Evolutionary conservation across 2,888 invertebrate genomes (phyloP).

Genomic region (Melanophora roralis): DNA sequence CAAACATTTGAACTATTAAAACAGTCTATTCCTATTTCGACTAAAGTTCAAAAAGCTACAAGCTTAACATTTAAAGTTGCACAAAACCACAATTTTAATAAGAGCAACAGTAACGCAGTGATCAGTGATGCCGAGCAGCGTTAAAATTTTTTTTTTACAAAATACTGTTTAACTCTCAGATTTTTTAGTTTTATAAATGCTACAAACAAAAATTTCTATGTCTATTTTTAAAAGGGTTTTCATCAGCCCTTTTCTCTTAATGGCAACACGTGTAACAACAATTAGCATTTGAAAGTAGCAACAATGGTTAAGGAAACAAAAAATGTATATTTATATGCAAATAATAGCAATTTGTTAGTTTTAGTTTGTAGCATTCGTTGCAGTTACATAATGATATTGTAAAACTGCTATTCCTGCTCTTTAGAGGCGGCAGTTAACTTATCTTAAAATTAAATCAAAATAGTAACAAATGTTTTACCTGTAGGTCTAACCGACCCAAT

Average conservation of each 20-base stretch:
- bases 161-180: no score
- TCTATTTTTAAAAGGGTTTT: no score
- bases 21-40: conserved; percentile 1
- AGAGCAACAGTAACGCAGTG: not conserved
- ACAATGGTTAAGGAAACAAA: no score
- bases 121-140: not conserved
- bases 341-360: conserved; percentile 50
- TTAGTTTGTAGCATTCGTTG: conserved; percentile 25
- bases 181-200: no score
- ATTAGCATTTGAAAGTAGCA: no score
- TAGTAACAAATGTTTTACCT: conserved; percentile 27
- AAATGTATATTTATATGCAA: conserved; percentile 49
- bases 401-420: not conserved
- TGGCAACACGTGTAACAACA: no score
- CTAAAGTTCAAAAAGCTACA: conserved; percentile 55
- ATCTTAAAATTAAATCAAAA: conserved; percentile 58
- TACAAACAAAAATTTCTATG: no score
- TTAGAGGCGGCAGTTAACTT: conserved; percentile 27
- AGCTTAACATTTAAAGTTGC: conserved; percentile 46
- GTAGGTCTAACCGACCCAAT: not conserved
- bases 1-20: not conserved
- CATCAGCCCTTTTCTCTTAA: no score
- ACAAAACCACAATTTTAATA: conserved; percentile 32
- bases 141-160: no score
- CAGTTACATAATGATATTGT: not conserved